Evolutionary conservation across 2,113 vertebrate species (phyloP).

Genomic region (Sapajus apella): DNA sequence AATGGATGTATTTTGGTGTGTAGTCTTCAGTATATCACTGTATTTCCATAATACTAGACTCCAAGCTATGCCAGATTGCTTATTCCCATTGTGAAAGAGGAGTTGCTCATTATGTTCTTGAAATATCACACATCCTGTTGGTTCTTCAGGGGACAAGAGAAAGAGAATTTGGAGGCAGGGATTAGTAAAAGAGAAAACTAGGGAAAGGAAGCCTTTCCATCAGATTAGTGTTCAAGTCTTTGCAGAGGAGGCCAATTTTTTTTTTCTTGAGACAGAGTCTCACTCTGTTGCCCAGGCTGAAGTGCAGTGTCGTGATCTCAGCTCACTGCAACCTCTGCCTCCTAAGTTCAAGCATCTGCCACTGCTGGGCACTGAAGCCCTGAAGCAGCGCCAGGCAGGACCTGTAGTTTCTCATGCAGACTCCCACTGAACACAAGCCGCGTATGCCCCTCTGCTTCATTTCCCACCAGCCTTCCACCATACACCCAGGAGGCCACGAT

Average conservation of each 20-base stretch:
- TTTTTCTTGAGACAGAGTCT: too few relatives aligned
- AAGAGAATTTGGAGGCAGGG: not conserved
- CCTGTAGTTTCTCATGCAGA: not conserved
- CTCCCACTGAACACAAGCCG: not conserved
- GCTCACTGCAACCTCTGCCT: too few relatives aligned
- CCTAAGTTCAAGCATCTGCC: not conserved
- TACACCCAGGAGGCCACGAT: not conserved
- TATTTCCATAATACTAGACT: not conserved
- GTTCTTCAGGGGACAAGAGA: conserved; percentile 23
- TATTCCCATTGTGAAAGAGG: not conserved
- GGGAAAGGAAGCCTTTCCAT: not conserved
- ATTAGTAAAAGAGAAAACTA: not conserved
- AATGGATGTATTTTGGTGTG: not conserved
- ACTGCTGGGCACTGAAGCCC: not conserved
- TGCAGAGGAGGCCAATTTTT: not conserved
- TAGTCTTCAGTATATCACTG: not conserved
- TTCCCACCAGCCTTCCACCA: not conserved
- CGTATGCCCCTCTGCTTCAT: not conserved
- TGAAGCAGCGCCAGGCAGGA: not conserved
- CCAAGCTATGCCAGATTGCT: not conserved
- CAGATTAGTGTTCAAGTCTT: not conserved
- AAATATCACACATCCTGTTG: conserved; percentile 29
- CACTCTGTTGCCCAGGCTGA: too few relatives aligned
- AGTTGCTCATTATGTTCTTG: not conserved
- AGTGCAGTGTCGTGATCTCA: too few relatives aligned